Conservation (phyloP, 2,113 vertebrate genomes). For the Ctenodactylus gundi region DNA sequence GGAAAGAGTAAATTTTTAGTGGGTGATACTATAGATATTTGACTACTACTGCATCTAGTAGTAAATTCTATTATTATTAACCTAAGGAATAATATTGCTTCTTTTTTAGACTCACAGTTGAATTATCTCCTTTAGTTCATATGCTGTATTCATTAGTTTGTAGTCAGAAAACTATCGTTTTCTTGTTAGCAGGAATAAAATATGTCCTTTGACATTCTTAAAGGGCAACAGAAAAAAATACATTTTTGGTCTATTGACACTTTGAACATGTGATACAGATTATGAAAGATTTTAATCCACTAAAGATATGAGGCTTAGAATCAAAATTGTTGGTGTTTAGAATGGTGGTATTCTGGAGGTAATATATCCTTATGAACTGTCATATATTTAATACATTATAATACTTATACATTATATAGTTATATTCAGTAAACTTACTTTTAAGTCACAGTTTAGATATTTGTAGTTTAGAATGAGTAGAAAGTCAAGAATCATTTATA, state of each 20-base stretch:
- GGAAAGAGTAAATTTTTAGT: background rate
- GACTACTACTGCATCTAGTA: background rate
- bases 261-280: background rate
- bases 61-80: background rate
- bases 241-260: background rate
- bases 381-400: too few relatives aligned
- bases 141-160: background rate
- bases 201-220: background rate
- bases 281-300: background rate
- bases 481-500: background rate
- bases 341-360: constrained; percentile 5
- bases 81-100: background rate
- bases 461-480: background rate
- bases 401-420: too few relatives aligned
- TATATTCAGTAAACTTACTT: background rate
- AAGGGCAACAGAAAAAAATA: background rate
- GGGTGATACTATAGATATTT: background rate
- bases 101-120: background rate
- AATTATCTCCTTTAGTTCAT: background rate
- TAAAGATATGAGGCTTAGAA: background rate
- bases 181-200: background rate
- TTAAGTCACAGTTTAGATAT: background rate
- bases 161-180: background rate
- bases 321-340: background rate
- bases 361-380: background rate